phyloP scores from a whole-genome alignment of 1,140 invertebrate genomes.

The Drosophila oshimai region DNA sequence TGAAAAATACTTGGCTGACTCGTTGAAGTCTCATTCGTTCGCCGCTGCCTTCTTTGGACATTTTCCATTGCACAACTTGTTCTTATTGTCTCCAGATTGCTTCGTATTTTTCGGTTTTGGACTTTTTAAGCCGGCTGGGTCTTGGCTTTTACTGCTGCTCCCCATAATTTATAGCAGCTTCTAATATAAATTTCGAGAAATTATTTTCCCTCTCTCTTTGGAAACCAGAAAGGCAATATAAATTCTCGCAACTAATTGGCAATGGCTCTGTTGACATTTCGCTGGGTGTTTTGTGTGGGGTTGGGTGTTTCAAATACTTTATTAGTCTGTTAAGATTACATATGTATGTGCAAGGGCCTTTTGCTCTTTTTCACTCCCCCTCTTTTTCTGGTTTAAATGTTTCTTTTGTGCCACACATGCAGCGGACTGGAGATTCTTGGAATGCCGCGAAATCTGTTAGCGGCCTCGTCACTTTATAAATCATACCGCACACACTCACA shows the following conservation, averaged over 20 bases:
- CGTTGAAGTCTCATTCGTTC: constrained; percentile 1
- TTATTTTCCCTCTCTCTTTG: constrained; percentile 38
- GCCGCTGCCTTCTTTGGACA: constrained; percentile 11
- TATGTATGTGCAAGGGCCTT: constrained; percentile 2
- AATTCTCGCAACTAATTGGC: constrained; percentile 76
- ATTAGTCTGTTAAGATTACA: constrained; percentile 53
- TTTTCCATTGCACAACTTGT: constrained; percentile 66
- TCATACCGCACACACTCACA: constrained; percentile 35
- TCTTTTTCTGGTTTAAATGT: neutral
- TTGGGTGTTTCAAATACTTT: constrained; percentile 57
- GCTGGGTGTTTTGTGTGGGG: constrained; percentile 10
- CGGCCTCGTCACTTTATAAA: constrained; percentile 72
- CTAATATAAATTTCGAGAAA: constrained; percentile 75
- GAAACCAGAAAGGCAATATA: constrained; percentile 65
- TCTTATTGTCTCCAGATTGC: constrained; percentile 62
- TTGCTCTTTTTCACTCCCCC: neutral
- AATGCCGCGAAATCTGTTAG: constrained; percentile 60
- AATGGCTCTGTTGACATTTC: constrained; percentile 31
- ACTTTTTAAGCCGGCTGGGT: constrained; percentile 19
- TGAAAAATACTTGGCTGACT: constrained; percentile 27
- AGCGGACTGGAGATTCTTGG: constrained; percentile 55
- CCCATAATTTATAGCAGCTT: constrained; percentile 68
- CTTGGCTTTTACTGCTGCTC: neutral
- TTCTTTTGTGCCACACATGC: constrained; percentile 42
- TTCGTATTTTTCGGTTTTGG: constrained; percentile 3